Evolutionary conservation across 2,888 invertebrate genomes (phyloP), one percentile per base, ranked within the genome.

Genomic region (Patella caerulea): DNA sequence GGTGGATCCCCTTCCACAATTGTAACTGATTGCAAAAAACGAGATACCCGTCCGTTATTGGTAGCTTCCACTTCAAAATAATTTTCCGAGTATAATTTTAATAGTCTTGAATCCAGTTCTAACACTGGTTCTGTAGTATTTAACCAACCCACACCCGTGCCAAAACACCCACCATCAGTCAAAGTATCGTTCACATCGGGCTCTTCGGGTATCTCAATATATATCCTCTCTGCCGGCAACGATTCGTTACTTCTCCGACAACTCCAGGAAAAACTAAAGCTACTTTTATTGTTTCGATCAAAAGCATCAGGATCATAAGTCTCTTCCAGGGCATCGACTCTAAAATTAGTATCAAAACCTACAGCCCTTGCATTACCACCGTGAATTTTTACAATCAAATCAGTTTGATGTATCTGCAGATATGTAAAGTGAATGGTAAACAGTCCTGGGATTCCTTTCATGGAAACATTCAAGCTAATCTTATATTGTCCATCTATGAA

Each of bases 381-480:
- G 29, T 74, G 78, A 19, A 85, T 83, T 15, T 75, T 71, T 0
- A 83, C 81, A 11, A 83, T 79, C 1, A 86, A 72, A 0, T 84
- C 84, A 4, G 84, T 83, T 2, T 78, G 74, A n/a, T 79, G 77
- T 11, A 86, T 82, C n/a, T 80, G 78, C 11, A 86, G 70, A 72
- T 83, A 86, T 14, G 84, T 83, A 71, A 81, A 84, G 53, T 86
- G 81, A 52, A 81, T 81, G n/a, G 84, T 79, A 15, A 77, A 84
- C 19, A 86, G 78, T 1, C 86, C 86, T 54, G 84, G 84, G 52
- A 86, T 83, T 17, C 82, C 85, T 34, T 53, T 77, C 84, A 86
- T 86, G 4, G 86, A 86, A n/a, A 86, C 86, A 72, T 85, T 86
- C 70, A 85, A 74, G 29, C 80, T 83, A 2, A 86, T 82, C 73